These are phyloP conservation scores for Babylonia areolata DNA, from an alignment of 1,140 invertebrate genomes.

Conservation along the genomic window DNA sequence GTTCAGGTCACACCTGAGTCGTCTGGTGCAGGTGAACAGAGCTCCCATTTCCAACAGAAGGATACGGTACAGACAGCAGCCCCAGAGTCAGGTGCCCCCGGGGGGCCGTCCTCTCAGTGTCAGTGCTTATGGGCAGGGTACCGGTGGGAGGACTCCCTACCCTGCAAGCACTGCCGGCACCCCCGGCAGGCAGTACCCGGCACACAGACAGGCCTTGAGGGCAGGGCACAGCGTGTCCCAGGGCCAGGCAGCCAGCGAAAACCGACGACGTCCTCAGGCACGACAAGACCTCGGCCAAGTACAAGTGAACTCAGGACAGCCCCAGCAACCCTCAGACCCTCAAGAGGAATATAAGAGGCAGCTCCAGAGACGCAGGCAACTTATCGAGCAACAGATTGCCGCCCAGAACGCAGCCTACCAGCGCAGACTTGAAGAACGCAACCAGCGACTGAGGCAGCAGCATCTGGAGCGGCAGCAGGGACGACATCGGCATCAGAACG, in stretches of 20 bases:
- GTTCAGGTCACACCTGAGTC: background rate
- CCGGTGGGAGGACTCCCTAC: conserved; percentile 2
- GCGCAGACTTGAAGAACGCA: conserved; percentile 29
- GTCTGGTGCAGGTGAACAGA: background rate
- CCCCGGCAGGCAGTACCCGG: background rate
- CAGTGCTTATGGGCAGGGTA: background rate
- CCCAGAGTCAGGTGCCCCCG: background rate
- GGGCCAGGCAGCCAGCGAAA: background rate
- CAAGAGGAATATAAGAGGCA: conserved; percentile 23
- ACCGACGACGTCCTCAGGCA: background rate
- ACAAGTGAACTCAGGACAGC: background rate
- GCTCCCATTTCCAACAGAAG: background rate
- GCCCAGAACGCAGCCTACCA: conserved; percentile 27
- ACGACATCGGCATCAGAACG: background rate
- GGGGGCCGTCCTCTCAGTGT: background rate
- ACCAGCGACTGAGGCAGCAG: conserved; percentile 12
- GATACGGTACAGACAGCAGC: conserved; percentile 9
- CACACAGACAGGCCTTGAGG: conserved; percentile 8
- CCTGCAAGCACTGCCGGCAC: background rate
- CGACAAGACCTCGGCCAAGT: background rate
- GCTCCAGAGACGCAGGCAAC: conserved; percentile 24
- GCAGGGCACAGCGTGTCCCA: background rate
- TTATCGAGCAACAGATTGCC: background rate
- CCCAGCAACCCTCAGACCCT: background rate
- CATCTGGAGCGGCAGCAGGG: background rate